Percentiles rank a stretch among this genome's conserved stretches.
Evolutionary conservation across 2,888 invertebrate genomes (phyloP).

Genomic region (Meteorus colon): DNA sequence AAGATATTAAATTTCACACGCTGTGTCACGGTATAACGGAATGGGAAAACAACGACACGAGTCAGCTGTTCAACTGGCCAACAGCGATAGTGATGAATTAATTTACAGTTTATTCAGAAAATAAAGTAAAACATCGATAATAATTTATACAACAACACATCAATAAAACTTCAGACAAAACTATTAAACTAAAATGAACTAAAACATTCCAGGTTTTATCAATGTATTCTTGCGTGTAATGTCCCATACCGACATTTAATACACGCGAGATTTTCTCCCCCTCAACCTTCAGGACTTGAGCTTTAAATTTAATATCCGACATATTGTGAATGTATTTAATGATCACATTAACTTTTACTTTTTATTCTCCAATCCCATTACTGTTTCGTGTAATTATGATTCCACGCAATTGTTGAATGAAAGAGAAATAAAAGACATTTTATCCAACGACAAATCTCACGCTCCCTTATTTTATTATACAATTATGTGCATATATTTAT

Average conservation of each 20-base stretch:
- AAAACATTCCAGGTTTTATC: no score
- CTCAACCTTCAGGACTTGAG: not conserved
- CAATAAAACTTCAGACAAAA: no score
- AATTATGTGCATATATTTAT: conserved; percentile 1
- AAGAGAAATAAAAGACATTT: not conserved
- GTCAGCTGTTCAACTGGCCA: no score
- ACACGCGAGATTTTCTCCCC: not conserved
- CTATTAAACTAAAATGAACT: no score
- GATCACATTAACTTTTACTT: not conserved
- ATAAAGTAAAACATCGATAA: no score
- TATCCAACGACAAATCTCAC: conserved; percentile 13
- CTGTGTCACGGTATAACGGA: no score
- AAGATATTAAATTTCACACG: no score
- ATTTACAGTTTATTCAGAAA: no score
- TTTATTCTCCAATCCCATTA: not conserved
- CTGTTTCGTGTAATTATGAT: conserved; percentile 23
- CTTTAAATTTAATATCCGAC: not conserved
- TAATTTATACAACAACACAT: no score
- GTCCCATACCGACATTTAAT: not conserved
- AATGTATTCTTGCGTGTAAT: no score
- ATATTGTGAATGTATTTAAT: not conserved
- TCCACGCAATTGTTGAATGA: conserved; percentile 10
- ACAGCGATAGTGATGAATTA: no score
- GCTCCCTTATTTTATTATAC: not conserved
- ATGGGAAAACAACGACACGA: no score